These are phyloP conservation scores for Pterophyllum scalare DNA, from an alignment of 2,113 vertebrate genomes.

Conservation along the genomic window DNA sequence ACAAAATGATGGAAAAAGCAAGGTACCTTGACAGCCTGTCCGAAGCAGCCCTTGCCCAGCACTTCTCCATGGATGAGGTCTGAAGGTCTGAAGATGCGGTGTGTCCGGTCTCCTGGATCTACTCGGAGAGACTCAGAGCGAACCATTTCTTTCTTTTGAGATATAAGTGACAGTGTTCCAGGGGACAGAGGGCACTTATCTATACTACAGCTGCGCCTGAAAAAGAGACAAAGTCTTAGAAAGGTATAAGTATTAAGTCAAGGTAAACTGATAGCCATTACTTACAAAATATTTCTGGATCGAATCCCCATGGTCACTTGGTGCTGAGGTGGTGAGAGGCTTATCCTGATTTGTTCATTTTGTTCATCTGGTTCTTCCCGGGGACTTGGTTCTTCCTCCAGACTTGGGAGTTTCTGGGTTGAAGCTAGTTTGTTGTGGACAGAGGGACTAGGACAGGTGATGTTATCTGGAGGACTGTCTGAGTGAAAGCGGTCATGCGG, in stretches of 20 bases:
- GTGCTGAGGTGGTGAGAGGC: constrained; percentile 51
- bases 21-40: constrained; percentile 95
- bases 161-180: constrained; percentile 79
- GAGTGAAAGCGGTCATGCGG: constrained; percentile 32
- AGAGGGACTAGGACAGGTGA: constrained; percentile 14
- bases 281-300: constrained; percentile 83
- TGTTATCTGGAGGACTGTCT: constrained; percentile 9
- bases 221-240: constrained; percentile 1
- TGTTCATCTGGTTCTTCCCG: constrained; percentile 60
- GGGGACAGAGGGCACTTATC: constrained; percentile 86
- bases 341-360: constrained; percentile 69
- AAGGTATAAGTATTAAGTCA: background rate
- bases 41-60: constrained; percentile 94
- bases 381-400: constrained; percentile 69
- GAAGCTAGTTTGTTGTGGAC: constrained; percentile 43
- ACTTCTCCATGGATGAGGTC: constrained; percentile 96
- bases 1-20: background rate
- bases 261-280: background rate
- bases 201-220: constrained; percentile 94
- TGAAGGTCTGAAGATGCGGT: constrained; percentile 95
- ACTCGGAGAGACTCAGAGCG: constrained; percentile 92
- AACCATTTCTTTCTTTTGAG: constrained; percentile 89
- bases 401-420: constrained; percentile 57
- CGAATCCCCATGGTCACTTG: constrained; percentile 63
- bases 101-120: constrained; percentile 80